Percentiles rank a stretch among this genome's conserved stretches.
phyloP scores from a whole-genome alignment of 2,113 vertebrate species.

The Eurystomus gularis region DNA sequence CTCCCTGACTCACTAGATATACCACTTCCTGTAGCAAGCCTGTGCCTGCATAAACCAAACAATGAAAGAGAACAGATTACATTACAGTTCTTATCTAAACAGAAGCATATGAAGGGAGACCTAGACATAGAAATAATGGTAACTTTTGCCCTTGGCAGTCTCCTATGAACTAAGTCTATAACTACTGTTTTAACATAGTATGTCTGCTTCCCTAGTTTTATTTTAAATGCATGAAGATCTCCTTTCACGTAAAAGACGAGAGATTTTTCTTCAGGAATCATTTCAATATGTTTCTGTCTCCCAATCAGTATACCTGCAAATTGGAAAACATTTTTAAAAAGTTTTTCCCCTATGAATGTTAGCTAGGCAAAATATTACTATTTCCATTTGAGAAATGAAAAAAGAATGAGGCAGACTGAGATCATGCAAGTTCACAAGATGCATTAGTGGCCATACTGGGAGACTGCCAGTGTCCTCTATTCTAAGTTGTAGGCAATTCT shows the following conservation, averaged over 20 bases:
- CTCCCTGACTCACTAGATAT: conserved; percentile 96
- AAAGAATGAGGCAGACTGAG: neutral
- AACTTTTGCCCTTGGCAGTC: neutral
- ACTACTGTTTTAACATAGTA: neutral
- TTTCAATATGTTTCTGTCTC: neutral
- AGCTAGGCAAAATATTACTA: neutral
- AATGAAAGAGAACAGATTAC: conserved; percentile 19
- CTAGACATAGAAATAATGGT: neutral
- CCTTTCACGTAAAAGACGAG: neutral
- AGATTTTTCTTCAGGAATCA: neutral
- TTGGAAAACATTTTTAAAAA: neutral
- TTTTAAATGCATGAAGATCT: neutral
- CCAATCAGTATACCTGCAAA: neutral
- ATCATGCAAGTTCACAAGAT: neutral
- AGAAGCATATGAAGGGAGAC: neutral
- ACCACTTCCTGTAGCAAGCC: conserved; percentile 96
- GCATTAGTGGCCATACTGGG: neutral
- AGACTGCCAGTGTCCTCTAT: neutral
- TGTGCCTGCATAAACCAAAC: conserved; percentile 80
- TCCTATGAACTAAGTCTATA: neutral
- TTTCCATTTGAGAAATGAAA: neutral
- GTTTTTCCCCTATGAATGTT: neutral
- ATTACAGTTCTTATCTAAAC: conserved; percentile 37
- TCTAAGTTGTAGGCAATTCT: neutral
- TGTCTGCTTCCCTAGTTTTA: neutral